Percentiles rank a stretch among this genome's conserved stretches.
Conservation (phyloP, 2,888 invertebrate genomes). For the Parnassius orleans region DNA sequence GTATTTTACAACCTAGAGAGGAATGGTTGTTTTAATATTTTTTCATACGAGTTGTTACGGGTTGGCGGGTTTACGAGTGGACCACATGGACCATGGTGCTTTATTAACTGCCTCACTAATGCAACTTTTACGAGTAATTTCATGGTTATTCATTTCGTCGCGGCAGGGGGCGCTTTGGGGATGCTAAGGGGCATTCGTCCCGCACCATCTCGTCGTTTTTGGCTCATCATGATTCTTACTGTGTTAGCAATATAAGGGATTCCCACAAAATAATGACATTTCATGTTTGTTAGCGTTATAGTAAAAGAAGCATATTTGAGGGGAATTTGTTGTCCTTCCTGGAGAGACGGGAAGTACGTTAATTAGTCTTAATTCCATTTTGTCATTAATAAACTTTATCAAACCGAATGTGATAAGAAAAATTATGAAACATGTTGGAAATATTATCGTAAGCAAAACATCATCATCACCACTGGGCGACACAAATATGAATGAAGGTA, state of each 20-base stretch:
- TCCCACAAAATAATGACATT: conserved; percentile 18
- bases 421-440: too few species aligned
- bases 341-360: conserved; percentile 23
- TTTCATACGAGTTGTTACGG: conserved; percentile 30
- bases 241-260: conserved; percentile 26
- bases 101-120: conserved; percentile 70
- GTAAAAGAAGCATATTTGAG: conserved; percentile 20
- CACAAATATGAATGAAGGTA: too few species aligned
- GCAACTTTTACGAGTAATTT: conserved; percentile 76
- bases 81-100: conserved; percentile 65
- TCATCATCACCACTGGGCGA: too few species aligned
- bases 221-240: conserved; percentile 29
- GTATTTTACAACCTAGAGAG: conserved; percentile 45
- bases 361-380: conserved; percentile 21
- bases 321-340: conserved; percentile 20
- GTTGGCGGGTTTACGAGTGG: conserved; percentile 57
- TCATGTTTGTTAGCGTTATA: conserved; percentile 20
- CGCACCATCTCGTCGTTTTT: conserved; percentile 33
- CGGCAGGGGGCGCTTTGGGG: conserved; percentile 56
- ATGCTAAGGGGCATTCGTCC: conserved; percentile 38
- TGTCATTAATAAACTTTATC: not conserved
- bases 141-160: conserved; percentile 69
- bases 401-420: too few species aligned
- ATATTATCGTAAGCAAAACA: too few species aligned
- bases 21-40: conserved; percentile 36